Base-by-base conservation (phyloP, 1,140 invertebrate genomes). In the Littorina saxatilis region DNA sequence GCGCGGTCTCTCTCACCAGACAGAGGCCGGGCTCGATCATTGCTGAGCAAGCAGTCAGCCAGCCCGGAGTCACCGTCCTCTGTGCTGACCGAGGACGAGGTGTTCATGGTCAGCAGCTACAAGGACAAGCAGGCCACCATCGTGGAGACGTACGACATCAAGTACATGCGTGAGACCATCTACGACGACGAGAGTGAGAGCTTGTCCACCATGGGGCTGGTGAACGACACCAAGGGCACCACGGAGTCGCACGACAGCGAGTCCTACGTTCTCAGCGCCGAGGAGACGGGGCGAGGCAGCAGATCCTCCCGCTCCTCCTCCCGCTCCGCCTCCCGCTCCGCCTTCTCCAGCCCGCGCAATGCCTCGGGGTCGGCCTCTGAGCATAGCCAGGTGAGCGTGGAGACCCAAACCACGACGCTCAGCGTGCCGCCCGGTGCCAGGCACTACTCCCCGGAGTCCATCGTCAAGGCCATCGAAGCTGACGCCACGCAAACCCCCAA, bases 71-170 rank as follows among this genome's bases (percentile, higher is more conserved):
- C 15, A 35, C 68, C 68, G 0, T 39, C 39, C 40, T 52, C 39
- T 2, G 70, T 47, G 70, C 23, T 73, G 70, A 52, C 39, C 1
- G 70, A 73, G 40, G 43, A 52, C 35, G 43, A 73, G 23, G 70
- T 73, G 32, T 9, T 50, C 2, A 73, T 52, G 70, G 70, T 50
- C 40, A 50, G 40, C 70, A 73, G 39, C n/a, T 52, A 29, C 70
- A 52, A 29, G 40, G 29, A 13, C 23, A 39, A 73, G 2, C 47
- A 50, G 43, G 39, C 1, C 40, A 73, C 70, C 40, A 32, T 73
- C 23, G 70, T 73, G 70, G 70, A 73, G 40, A 73, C 70, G 23
- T 73, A 73, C 70, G 70, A 73, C 39, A 73, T 73, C 40, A 23
- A 29, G 40, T 73, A 50, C 40, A 39, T 50, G 2, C 70, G 70